phyloP scores from a whole-genome alignment of 2,888 invertebrate genomes.

The Melipona beecheii region DNA sequence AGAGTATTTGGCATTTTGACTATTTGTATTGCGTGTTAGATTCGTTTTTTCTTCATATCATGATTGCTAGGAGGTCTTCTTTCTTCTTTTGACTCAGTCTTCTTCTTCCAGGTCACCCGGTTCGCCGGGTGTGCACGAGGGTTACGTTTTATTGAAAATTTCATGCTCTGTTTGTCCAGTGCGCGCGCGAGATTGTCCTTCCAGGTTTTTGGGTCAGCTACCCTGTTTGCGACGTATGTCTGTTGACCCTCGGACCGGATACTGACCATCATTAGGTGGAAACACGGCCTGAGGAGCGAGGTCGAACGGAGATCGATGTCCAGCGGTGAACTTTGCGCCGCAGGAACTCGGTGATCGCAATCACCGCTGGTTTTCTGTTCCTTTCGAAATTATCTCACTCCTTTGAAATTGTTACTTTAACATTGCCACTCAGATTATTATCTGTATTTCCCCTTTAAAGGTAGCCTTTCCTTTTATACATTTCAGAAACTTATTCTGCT shows the following conservation, averaged over 20 bases:
- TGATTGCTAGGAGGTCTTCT: background rate
- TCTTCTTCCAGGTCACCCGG: constrained; percentile 36
- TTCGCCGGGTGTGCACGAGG: background rate
- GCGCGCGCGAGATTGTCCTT: constrained; percentile 15
- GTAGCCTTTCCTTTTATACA: background rate
- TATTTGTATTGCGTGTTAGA: no score
- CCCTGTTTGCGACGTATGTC: constrained; percentile 23
- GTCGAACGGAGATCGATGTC: constrained; percentile 24
- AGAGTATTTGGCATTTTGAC: no score
- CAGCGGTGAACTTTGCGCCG: background rate
- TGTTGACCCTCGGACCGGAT: constrained; percentile 42
- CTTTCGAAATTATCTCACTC: background rate
- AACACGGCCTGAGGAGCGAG: background rate
- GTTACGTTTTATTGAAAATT: constrained; percentile 54
- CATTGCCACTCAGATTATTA: background rate
- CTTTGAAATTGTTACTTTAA: background rate
- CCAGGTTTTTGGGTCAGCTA: constrained; percentile 46
- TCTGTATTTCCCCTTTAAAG: background rate
- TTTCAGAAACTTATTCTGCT: background rate
- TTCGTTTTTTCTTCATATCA: background rate
- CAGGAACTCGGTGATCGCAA: background rate
- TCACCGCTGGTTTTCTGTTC: no score
- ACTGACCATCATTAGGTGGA: constrained; percentile 38
- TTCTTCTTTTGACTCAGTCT: constrained; percentile 21
- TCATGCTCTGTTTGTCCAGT: constrained; percentile 49